A percentile compares a stretch with the other conserved stretches of the same genome.
Evolutionary conservation across 2,888 invertebrate genomes (phyloP).

Genomic region (Netelia fuscicornis): DNA sequence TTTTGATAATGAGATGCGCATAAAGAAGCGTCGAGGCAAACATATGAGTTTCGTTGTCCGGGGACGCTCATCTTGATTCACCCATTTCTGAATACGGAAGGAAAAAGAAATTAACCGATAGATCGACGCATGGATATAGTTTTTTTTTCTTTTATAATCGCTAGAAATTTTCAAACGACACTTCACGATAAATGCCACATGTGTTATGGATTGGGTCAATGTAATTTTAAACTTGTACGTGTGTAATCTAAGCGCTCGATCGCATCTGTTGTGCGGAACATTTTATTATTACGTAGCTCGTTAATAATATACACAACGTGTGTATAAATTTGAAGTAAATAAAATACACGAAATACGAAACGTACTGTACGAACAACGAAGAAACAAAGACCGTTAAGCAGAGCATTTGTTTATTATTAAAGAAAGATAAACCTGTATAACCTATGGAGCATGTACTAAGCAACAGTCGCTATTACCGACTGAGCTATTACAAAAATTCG

Average conservation of each 20-base stretch:
- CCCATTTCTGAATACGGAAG: too few relatives aligned
- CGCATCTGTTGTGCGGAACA: conserved; percentile 53
- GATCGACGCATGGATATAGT: too few relatives aligned
- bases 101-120: background rate
- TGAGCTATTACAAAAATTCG: background rate
- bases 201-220: conserved; percentile 35
- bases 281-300: conserved; percentile 59
- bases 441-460: background rate
- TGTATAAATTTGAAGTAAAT: conserved; percentile 50
- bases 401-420: background rate
- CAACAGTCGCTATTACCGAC: background rate
- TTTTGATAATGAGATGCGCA: too few relatives aligned
- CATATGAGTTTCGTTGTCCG: too few relatives aligned
- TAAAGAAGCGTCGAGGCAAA: too few relatives aligned
- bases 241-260: conserved; percentile 52
- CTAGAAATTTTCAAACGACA: too few relatives aligned
- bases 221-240: conserved; percentile 46
- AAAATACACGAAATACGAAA: conserved; percentile 52
- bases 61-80: too few relatives aligned
- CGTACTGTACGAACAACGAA: conserved; percentile 34
- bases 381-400: background rate
- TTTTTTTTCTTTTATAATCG: too few relatives aligned
- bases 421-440: background rate
- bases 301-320: conserved; percentile 39
- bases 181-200: background rate